Evolutionary conservation across 2,888 invertebrate species (phyloP).

Genomic region (Volucella bombylans): DNA sequence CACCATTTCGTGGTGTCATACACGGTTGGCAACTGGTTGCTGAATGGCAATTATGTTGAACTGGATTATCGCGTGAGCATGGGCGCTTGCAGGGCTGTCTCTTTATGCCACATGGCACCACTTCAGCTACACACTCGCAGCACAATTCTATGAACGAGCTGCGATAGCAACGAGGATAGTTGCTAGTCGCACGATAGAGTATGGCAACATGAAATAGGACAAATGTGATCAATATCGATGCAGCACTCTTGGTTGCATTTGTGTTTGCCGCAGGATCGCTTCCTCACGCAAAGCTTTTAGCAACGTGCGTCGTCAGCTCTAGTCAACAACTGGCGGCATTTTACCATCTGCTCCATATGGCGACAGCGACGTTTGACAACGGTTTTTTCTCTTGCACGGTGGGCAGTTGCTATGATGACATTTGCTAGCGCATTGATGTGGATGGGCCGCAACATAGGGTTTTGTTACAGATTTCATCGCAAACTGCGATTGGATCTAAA

Average conservation of each 20-base stretch:
- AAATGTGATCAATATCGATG: too few species aligned
- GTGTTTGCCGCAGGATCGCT: too few species aligned
- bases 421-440: too few species aligned
- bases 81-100: constrained; percentile 91
- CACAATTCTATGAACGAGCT: constrained; percentile 93
- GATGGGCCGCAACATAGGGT: too few species aligned
- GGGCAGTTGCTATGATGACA: too few species aligned
- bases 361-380: constrained; percentile 93
- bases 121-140: constrained; percentile 94
- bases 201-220: constrained; percentile 91
- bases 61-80: constrained; percentile 91
- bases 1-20: constrained; percentile 92
- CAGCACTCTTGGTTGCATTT: too few species aligned
- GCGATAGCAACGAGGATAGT: constrained; percentile 90
- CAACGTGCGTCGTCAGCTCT: constrained; percentile 90
- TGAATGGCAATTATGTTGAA: constrained; percentile 92
- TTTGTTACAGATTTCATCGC: constrained; percentile 88
- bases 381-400: constrained; percentile 89
- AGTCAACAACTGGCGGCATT: constrained; percentile 88
- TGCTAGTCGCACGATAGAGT: constrained; percentile 91
- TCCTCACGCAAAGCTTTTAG: constrained; percentile 94
- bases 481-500: constrained; percentile 91
- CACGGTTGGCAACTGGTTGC: constrained; percentile 90
- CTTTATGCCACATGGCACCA: constrained; percentile 94
- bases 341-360: constrained; percentile 90